A percentile compares a stretch with the other conserved stretches of the same genome.
Conservation (phyloP, 2,113 vertebrate genomes). For the Pipa parva region DNA sequence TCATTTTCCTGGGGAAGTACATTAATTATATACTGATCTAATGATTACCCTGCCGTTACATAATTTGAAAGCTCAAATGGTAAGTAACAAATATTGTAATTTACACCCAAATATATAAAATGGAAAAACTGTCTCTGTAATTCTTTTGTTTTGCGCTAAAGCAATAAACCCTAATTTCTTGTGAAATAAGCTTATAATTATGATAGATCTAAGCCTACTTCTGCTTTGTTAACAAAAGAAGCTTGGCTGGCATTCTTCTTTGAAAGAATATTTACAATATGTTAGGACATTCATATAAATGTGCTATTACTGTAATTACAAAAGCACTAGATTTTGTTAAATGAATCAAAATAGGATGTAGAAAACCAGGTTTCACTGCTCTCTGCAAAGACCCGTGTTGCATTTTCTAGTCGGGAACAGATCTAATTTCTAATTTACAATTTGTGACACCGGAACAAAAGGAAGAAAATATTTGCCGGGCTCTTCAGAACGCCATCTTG, state of each 20-base stretch:
- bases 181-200: neutral
- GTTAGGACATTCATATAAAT: neutral
- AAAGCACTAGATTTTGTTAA: neutral
- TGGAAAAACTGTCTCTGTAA: neutral
- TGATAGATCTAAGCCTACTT: neutral
- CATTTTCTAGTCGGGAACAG: neutral
- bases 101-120: neutral
- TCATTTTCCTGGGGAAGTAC: too few relatives aligned
- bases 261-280: neutral
- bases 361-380: neutral
- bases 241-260: neutral
- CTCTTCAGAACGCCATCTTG: slow-evolving; percentile 6
- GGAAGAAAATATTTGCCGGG: slow-evolving; percentile 4
- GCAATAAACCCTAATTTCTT: neutral
- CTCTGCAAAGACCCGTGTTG: neutral
- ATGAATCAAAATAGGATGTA: slow-evolving; percentile 4
- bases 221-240: neutral
- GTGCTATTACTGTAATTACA: neutral
- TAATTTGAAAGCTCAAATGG: too few relatives aligned
- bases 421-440: too few relatives aligned
- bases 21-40: too few relatives aligned
- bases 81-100: too few relatives aligned
- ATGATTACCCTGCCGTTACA: too few relatives aligned
- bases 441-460: too few relatives aligned
- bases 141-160: neutral